These are phyloP conservation scores for Xestobium rufovillosum DNA, from an alignment of 2,888 invertebrate species.

Conservation along the genomic window DNA sequence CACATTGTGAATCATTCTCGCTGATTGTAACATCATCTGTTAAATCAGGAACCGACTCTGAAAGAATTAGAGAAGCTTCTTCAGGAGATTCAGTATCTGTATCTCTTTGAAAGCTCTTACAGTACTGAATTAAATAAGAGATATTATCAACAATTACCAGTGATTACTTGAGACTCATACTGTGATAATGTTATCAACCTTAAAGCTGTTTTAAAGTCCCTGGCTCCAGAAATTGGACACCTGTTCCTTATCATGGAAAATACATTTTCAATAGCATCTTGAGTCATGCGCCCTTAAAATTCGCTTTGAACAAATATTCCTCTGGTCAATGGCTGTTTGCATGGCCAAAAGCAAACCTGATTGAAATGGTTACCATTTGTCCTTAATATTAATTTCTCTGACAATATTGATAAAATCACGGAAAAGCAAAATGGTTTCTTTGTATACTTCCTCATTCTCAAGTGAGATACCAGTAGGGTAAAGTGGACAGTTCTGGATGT, in stretches of 20 bases:
- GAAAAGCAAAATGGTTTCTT: neutral
- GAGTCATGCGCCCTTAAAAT: neutral
- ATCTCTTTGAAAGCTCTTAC: no score
- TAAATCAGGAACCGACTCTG: no score
- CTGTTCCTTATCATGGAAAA: neutral
- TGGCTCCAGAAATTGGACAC: neutral
- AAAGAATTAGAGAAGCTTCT: no score
- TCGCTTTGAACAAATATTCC: neutral
- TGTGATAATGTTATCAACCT: neutral
- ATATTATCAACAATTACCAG: no score
- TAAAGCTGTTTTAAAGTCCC: conserved; percentile 1
- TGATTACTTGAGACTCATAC: conserved; percentile 1
- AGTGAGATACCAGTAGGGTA: no score
- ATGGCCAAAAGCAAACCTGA: neutral
- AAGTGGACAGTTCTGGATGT: no score
- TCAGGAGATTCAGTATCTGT: no score
- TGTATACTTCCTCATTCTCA: neutral
- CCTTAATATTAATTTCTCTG: neutral
- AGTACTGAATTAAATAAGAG: no score
- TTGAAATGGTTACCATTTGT: neutral
- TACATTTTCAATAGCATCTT: conserved; percentile 1
- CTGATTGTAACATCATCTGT: no score
- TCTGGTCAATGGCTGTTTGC: neutral
- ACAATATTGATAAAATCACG: neutral
- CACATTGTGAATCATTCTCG: no score